Conservation (phyloP, 1,140 invertebrate genomes). For the Theocolax elegans region DNA sequence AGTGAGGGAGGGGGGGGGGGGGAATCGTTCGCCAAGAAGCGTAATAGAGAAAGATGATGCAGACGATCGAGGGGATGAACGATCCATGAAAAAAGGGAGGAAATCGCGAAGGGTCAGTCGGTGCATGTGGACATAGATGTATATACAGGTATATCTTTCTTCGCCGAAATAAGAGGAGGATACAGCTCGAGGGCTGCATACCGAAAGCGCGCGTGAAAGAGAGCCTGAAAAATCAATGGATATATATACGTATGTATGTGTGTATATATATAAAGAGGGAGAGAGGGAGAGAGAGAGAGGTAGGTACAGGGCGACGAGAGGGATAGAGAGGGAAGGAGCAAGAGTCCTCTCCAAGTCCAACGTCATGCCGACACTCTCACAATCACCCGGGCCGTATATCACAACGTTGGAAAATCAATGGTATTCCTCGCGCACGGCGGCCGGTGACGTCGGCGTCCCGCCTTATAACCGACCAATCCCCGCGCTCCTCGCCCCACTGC, state of each 20-base stretch:
- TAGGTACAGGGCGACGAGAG: neutral
- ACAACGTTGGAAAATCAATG: conserved; percentile 68
- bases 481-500: conserved; percentile 23
- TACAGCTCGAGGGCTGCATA: too few relatives aligned
- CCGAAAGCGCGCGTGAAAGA: too few relatives aligned
- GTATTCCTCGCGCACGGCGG: conserved; percentile 38
- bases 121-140: neutral
- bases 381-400: conserved; percentile 52
- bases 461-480: conserved; percentile 58
- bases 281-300: neutral
- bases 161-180: too few relatives aligned
- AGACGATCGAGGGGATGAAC: too few relatives aligned
- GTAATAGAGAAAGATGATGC: too few relatives aligned
- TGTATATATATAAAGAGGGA: too few relatives aligned
- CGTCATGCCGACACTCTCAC: conserved; percentile 6
- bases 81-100: too few relatives aligned
- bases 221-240: too few relatives aligned
- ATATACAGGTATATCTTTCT: neutral
- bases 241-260: too few relatives aligned
- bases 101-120: too few relatives aligned
- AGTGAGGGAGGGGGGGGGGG: neutral
- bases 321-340: conserved; percentile 27
- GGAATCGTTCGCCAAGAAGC: neutral
- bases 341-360: conserved; percentile 39
- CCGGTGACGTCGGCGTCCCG: conserved; percentile 63